These are phyloP conservation scores for Lytechinus pictus DNA, from an alignment of 35 echinoderm and acorn worm genomes.

Conservation along the genomic window DNA sequence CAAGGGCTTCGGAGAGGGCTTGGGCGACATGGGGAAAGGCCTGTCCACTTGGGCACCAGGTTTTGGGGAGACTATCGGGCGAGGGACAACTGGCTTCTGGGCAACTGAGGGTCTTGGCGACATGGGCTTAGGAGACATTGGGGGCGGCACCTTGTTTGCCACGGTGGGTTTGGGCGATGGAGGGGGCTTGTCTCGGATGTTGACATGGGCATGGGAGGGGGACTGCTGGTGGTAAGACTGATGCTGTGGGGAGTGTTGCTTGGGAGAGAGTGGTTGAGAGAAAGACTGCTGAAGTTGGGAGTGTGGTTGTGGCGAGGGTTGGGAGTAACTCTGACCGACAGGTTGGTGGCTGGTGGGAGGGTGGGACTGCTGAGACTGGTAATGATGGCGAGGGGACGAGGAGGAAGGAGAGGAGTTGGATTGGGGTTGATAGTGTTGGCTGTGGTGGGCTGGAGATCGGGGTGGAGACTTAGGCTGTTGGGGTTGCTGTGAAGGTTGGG, in stretches of 20 bases:
- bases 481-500: constrained; percentile 36
- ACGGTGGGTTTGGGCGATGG: constrained; percentile 34
- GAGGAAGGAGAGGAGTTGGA: neutral
- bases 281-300: constrained; percentile 34
- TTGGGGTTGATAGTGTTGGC: constrained; percentile 39
- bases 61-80: neutral
- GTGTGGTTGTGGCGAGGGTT: constrained; percentile 37
- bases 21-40: constrained; percentile 53
- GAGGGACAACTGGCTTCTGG: neutral
- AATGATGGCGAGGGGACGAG: neutral
- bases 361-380: neutral
- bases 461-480: neutral
- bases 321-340: constrained; percentile 12
- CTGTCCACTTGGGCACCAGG: neutral
- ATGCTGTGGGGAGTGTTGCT: constrained; percentile 19
- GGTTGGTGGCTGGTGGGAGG: neutral
- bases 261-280: constrained; percentile 9
- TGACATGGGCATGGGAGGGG: constrained; percentile 8
- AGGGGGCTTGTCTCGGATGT: constrained; percentile 36
- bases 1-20: constrained; percentile 44
- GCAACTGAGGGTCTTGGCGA: neutral
- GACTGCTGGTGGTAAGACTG: constrained; percentile 33
- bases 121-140: constrained; percentile 40
- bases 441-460: neutral
- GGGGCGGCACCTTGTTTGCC: neutral